These are phyloP conservation scores for Glareola pratincola DNA, from an alignment of 2,113 vertebrate species.

Conservation along the genomic window DNA sequence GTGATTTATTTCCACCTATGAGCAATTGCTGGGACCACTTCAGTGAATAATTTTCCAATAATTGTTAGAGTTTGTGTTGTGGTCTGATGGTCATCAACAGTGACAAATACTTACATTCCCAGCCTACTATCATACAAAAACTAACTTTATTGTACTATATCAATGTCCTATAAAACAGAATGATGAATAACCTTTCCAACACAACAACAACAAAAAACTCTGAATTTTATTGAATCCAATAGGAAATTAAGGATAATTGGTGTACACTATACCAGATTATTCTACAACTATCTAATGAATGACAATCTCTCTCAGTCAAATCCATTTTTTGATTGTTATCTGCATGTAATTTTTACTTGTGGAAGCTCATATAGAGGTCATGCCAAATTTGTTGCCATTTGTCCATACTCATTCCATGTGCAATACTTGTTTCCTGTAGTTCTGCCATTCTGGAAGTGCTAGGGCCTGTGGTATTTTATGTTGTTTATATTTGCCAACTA, in stretches of 20 bases:
- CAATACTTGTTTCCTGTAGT: not conserved
- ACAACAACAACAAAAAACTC: not conserved
- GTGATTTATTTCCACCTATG: not conserved
- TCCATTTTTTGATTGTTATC: not conserved
- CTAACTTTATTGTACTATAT: not conserved
- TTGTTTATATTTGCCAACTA: not conserved
- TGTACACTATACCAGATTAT: not conserved
- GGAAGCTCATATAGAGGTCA: not conserved
- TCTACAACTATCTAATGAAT: not conserved
- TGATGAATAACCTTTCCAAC: not conserved
- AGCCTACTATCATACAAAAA: not conserved
- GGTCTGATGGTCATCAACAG: not conserved
- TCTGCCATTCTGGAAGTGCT: not conserved
- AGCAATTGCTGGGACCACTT: not conserved
- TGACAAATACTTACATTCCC: not conserved
- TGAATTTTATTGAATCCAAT: not conserved
- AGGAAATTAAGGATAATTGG: not conserved
- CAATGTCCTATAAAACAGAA: not conserved
- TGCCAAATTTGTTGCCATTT: not conserved
- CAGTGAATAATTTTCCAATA: not conserved
- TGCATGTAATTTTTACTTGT: not conserved
- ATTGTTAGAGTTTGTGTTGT: not conserved
- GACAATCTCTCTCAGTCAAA: not conserved
- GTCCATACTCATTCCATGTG: not conserved
- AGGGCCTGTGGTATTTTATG: not conserved